Evolutionary conservation across 1,140 invertebrate species (phyloP), one percentile per base, ranked within the genome.

Genomic region (Physella acuta): DNA sequence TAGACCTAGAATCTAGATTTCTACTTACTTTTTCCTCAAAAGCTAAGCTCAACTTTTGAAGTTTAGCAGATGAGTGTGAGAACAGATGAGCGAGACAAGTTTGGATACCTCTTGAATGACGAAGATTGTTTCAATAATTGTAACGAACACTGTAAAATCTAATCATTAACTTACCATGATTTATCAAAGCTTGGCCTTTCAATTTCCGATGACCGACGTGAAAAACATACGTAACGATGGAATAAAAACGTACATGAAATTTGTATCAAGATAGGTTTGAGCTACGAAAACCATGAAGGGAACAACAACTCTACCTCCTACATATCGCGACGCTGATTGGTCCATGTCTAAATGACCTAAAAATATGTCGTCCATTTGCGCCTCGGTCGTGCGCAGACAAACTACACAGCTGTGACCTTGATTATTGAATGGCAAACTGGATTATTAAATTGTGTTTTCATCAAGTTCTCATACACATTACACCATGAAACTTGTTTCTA

Each of bases 361-460:
- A 68, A 68, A 68, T 60, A 68, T 68, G 66, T 60, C 66, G 56
- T 44, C 17, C 55, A 59, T 68, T 26, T 68, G 65, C 65, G 52
- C 65, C 24, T 20, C 8, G 30, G 26, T 33, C 20, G 30, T 67
- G 66, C 55, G 66, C 36, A 37, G 24, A 14, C 11, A 2, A 67
- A 65, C 49, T 16, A 53, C 30, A 3, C 52, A 67, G 17, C 24
- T 24, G 33, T 67, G 65, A 36, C 65, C 51, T 67, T 39, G 39
- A 44, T 44, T 44, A 44, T 8, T 44, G n/a, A n/a, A n/a, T n/a
- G n/a, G n/a, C n/a, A n/a, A n/a, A n/a, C n/a, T n/a, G n/a, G n/a
- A n/a, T n/a, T n/a, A n/a, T n/a, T n/a, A n/a, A n/a, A n/a, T n/a
- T n/a, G n/a, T n/a, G n/a, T n/a, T n/a, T n/a, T n/a, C n/a, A n/a